Conservation (phyloP, 2,888 invertebrate species). For the Cosmia pyralina region DNA sequence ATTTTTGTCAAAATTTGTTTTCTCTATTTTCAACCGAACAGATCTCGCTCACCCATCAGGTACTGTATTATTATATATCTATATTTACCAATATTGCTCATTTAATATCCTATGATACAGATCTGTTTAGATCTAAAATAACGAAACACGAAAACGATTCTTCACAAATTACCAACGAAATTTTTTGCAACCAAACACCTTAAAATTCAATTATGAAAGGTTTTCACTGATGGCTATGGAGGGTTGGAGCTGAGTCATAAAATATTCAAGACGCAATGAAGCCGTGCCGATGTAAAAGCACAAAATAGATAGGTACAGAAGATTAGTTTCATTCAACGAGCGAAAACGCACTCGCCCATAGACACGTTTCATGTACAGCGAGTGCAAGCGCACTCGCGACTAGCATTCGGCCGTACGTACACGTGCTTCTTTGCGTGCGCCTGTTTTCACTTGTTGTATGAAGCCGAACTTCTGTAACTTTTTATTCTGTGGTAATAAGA, state of each 20-base stretch:
- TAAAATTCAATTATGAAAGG: conserved; percentile 62
- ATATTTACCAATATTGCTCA: too few relatives aligned
- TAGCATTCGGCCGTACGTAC: neutral
- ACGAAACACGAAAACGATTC: neutral
- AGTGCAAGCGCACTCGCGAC: neutral
- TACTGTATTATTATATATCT: too few relatives aligned
- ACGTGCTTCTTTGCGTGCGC: neutral
- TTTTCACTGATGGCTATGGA: conserved; percentile 36
- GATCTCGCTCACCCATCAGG: too few relatives aligned
- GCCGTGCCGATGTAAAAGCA: conserved; percentile 15
- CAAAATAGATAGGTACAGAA: neutral
- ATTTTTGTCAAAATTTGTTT: too few relatives aligned
- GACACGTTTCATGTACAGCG: neutral
- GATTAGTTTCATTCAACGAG: accelerated
- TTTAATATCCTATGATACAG: too few relatives aligned
- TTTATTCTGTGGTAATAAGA: conserved; percentile 11
- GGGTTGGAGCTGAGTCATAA: conserved; percentile 40
- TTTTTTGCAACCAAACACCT: conserved; percentile 25
- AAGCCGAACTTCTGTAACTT: neutral
- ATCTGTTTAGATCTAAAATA: neutral
- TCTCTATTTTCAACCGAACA: too few relatives aligned
- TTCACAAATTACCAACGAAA: neutral
- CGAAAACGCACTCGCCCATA: neutral
- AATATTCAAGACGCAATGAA: conserved; percentile 58
- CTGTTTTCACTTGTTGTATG: neutral